phyloP scores from a whole-genome alignment of 2,888 invertebrate species.

The Adela reaumurella region DNA sequence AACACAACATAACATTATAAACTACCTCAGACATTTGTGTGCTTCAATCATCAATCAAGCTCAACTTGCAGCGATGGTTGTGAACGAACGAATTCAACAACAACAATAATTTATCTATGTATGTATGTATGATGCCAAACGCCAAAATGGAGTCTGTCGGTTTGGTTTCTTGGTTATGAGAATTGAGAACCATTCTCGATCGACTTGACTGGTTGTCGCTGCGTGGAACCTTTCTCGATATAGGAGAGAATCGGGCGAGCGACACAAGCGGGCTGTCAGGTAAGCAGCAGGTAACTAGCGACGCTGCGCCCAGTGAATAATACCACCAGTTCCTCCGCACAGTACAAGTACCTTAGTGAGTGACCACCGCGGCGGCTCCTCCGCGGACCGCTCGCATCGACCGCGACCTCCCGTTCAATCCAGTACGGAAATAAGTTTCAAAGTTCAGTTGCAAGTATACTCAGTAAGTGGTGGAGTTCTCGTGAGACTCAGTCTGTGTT shows the following conservation, averaged over 20 bases:
- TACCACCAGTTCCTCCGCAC: background rate
- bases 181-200: background rate
- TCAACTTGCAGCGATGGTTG: no score
- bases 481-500: background rate
- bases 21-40: no score
- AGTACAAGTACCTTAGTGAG: background rate
- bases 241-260: background rate
- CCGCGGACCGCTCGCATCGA: background rate
- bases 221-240: background rate
- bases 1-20: no score
- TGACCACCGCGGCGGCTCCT: background rate
- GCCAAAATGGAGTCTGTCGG: background rate
- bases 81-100: no score
- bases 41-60: no score
- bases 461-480: background rate
- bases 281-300: background rate
- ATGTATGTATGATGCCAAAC: background rate
- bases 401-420: background rate
- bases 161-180: background rate
- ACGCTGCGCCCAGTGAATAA: background rate
- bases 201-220: background rate
- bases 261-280: background rate
- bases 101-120: no score
- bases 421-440: background rate
- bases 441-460: background rate